Conservation (phyloP, 53 echinoderm and acorn worm genomes). For the Echinarachnius parma region DNA sequence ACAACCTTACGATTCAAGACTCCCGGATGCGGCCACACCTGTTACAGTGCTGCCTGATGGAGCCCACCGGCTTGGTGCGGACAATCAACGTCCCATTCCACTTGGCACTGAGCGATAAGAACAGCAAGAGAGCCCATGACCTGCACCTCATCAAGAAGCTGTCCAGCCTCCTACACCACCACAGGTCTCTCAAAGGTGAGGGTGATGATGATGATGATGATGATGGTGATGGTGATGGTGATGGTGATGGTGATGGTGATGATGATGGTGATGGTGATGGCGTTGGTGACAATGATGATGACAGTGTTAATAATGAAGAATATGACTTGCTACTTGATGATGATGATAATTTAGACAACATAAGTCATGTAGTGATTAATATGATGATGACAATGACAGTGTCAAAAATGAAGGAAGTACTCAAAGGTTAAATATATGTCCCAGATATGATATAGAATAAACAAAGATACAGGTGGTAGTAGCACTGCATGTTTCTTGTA, state of each 20-base stretch:
- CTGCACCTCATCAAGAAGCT: slow-evolving; percentile 97
- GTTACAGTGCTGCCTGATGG: slow-evolving; percentile 84
- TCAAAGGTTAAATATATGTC: too few relatives aligned
- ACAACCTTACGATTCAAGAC: slow-evolving; percentile 73
- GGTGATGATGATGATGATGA: background rate
- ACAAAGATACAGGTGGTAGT: too few relatives aligned
- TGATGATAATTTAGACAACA: too few relatives aligned
- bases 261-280: background rate
- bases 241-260: background rate
- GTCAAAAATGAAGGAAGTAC: too few relatives aligned
- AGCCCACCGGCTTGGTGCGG: slow-evolving; percentile 71
- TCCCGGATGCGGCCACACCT: slow-evolving; percentile 62
- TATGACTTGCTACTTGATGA: too few relatives aligned
- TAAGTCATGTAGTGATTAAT: too few relatives aligned
- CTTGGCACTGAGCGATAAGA: slow-evolving; percentile 97
- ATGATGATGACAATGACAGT: too few relatives aligned
- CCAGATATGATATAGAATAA: too few relatives aligned
- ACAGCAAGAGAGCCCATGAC: slow-evolving; percentile 96
- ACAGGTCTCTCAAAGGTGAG: slow-evolving; percentile 82
- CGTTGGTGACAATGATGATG: background rate
- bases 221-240: background rate
- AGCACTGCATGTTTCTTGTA: too few relatives aligned
- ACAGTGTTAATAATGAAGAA: background rate
- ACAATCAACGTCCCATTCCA: slow-evolving; percentile 93
- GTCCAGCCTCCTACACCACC: slow-evolving; percentile 82